These are phyloP conservation scores for Drosophila bipectinata DNA, from an alignment of 1,140 invertebrate genomes.

Conservation along the genomic window DNA sequence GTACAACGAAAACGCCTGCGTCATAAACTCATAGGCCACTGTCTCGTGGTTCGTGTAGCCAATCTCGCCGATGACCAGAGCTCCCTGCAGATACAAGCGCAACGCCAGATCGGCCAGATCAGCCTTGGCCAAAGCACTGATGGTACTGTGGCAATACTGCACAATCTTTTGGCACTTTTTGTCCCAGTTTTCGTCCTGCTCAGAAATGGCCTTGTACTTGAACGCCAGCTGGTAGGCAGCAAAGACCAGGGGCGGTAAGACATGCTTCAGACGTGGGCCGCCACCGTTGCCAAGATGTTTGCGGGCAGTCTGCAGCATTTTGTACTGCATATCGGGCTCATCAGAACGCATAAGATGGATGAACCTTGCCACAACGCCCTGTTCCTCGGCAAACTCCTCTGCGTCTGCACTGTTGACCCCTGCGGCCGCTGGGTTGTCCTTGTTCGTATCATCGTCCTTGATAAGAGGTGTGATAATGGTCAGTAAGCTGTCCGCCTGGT, in stretches of 20 bases:
- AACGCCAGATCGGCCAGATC: slow-evolving; percentile 96
- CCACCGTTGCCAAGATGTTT: slow-evolving; percentile 96
- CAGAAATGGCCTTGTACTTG: slow-evolving; percentile 90
- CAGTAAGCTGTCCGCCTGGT: slow-evolving; percentile 92
- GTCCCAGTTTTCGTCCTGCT: slow-evolving; percentile 98
- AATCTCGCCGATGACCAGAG: slow-evolving; percentile 95
- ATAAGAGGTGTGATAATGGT: slow-evolving; percentile 93
- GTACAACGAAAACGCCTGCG: slow-evolving; percentile 98
- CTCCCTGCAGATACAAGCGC: slow-evolving; percentile 97
- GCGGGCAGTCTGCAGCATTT: slow-evolving; percentile 93
- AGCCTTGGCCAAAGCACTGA: slow-evolving; percentile 96
- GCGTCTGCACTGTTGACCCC: slow-evolving; percentile 86
- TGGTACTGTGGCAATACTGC: slow-evolving; percentile 98
- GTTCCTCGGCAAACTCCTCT: slow-evolving; percentile 99
- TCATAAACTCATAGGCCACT: slow-evolving; percentile 99
- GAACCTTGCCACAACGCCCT: slow-evolving; percentile 92
- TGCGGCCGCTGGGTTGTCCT: slow-evolving; percentile 84
- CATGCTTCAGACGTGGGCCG: slow-evolving; percentile 93
- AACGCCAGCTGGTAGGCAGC: slow-evolving; percentile 96
- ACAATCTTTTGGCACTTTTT: slow-evolving; percentile 99
- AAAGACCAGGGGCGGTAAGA: slow-evolving; percentile 98
- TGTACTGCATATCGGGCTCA: slow-evolving; percentile 95
- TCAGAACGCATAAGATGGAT: slow-evolving; percentile 96
- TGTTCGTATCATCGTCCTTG: slow-evolving; percentile 91
- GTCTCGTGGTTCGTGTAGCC: slow-evolving; percentile 97